Evolutionary conservation across 2,888 invertebrate species (phyloP).

Genomic region (Agrotis clavis): DNA sequence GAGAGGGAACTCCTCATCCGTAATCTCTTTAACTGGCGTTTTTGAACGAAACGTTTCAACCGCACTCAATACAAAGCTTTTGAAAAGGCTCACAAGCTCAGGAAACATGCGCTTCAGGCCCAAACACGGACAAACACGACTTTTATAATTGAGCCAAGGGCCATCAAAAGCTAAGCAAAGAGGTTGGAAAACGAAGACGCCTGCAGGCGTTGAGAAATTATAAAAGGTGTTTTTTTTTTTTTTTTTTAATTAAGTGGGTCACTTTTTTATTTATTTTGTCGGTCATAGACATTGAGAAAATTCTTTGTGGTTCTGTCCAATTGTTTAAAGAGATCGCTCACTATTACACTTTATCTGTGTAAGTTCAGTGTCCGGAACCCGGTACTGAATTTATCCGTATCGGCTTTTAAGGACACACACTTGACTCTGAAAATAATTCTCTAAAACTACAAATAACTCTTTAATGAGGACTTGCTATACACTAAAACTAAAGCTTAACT

Average conservation of each 20-base stretch:
- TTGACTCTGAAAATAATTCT: not conserved
- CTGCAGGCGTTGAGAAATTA: slow-evolving; percentile 22
- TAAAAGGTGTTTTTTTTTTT: slow-evolving; percentile 32
- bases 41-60: slow-evolving; percentile 70
- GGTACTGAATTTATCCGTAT: not conserved
- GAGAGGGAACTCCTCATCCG: slow-evolving; percentile 67
- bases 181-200: slow-evolving; percentile 1
- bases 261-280: slow-evolving; percentile 14
- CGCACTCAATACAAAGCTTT: slow-evolving; percentile 70
- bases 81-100: slow-evolving; percentile 62
- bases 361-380: not conserved
- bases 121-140: slow-evolving; percentile 63
- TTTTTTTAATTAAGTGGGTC: slow-evolving; percentile 16
- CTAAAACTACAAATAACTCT: no score
- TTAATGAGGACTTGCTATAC: no score
- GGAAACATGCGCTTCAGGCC: slow-evolving; percentile 53
- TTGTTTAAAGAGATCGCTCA: not conserved
- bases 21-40: slow-evolving; percentile 73
- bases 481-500: not conserved
- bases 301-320: not conserved
- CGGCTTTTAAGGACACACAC: no score
- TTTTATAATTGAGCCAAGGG: slow-evolving; percentile 54
- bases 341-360: not conserved
- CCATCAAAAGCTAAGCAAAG: slow-evolving; percentile 48
- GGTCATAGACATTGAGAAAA: not conserved